Conservation (phyloP, 2,113 vertebrate species). For the Collichthys lucidus region DNA sequence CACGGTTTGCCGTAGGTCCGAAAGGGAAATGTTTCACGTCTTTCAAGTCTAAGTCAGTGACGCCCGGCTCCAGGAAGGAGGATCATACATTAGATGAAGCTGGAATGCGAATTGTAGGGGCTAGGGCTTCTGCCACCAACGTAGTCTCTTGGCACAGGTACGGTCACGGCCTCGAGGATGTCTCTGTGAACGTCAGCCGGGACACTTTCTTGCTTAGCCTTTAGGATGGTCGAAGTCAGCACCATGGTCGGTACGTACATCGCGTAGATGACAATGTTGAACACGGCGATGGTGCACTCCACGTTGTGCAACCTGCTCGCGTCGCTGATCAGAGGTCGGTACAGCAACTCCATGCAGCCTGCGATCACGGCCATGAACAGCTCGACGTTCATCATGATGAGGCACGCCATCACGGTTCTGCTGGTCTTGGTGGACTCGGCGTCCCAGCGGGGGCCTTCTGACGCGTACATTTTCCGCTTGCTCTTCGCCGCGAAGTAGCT, state of each 20-base stretch:
- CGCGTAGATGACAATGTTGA: conserved; percentile 21
- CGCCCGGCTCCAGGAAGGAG: too few species aligned
- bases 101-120: too few species aligned
- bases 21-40: too few species aligned
- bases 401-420: neutral
- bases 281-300: conserved; percentile 18
- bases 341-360: conserved; percentile 7
- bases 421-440: neutral
- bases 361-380: conserved; percentile 16
- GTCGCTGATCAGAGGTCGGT: conserved; percentile 8
- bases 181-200: too few species aligned
- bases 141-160: too few species aligned
- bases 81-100: too few species aligned
- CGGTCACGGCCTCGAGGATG: too few species aligned
- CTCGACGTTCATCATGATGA: conserved; percentile 36
- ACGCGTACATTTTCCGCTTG: neutral
- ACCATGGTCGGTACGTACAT: conserved; percentile 32
- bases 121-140: too few species aligned
- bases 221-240: neutral
- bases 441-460: too few species aligned
- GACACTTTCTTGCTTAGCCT: neutral
- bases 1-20: too few species aligned
- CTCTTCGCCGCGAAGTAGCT: conserved; percentile 10
- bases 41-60: too few species aligned
- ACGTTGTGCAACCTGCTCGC: neutral